phyloP scores from a whole-genome alignment of 2,797 vertebrate species.

The Geotrypetes seraphini region DNA sequence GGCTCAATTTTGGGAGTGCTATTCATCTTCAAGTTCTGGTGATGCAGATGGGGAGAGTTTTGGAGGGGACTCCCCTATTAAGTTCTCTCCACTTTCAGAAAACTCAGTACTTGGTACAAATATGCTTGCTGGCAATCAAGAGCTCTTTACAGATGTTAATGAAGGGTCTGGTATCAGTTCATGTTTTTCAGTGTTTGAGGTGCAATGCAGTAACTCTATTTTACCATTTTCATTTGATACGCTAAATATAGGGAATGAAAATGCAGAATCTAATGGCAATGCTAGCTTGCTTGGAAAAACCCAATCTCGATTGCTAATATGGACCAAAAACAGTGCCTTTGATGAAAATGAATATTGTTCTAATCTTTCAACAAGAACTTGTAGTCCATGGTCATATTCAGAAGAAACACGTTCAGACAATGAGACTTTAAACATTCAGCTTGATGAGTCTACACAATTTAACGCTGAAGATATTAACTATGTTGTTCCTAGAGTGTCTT shows the following conservation, averaged over 20 bases:
- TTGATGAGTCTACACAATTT: conserved; percentile 78
- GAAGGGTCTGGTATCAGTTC: conserved; percentile 81
- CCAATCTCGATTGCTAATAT: conserved; percentile 98
- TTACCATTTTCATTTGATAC: conserved; percentile 87
- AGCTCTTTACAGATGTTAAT: conserved; percentile 76
- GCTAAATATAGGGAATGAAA: conserved; percentile 71
- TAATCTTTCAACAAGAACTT: conserved; percentile 96
- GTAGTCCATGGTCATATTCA: conserved; percentile 98
- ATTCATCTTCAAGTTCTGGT: conserved; percentile 88
- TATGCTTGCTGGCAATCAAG: conserved; percentile 71
- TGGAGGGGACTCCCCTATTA: conserved; percentile 80
- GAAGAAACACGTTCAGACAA: conserved; percentile 97
- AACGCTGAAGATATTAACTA: conserved; percentile 77
- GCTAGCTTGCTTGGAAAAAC: conserved; percentile 86
- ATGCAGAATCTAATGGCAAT: conserved; percentile 84
- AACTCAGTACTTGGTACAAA: conserved; percentile 72
- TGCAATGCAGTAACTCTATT: conserved; percentile 93
- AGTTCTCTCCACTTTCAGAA: conserved; percentile 80
- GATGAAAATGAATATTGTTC: conserved; percentile 99
- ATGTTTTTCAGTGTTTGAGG: conserved; percentile 96
- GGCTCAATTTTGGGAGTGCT: conserved; percentile 96
- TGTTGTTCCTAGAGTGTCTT: conserved; percentile 78
- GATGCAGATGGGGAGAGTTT: conserved; percentile 94
- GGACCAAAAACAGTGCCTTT: conserved; percentile 99
- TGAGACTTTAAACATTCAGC: conserved; percentile 73